These are phyloP conservation scores for Oscarella lobularis DNA, from an alignment of 37 sponge, comb jelly and placozoan genomes.

Conservation along the genomic window DNA sequence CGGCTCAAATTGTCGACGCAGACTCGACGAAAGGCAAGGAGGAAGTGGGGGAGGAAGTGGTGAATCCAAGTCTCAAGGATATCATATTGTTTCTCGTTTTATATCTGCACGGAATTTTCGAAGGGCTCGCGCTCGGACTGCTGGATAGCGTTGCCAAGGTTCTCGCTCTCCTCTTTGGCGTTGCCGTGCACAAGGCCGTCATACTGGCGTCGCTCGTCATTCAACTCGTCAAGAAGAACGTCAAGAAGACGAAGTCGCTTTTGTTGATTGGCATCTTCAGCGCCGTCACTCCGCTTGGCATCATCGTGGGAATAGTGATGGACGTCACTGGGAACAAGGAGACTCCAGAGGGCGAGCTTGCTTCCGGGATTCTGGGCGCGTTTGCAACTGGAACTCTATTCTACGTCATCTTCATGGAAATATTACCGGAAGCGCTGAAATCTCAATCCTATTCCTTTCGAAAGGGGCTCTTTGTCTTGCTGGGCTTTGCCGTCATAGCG, in stretches of 20 bases:
- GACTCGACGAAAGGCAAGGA: neutral
- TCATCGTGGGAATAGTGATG: neutral
- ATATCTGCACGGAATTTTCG: neutral
- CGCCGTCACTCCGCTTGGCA: neutral
- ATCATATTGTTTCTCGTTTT: neutral
- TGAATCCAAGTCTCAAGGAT: neutral
- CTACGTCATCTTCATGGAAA: neutral
- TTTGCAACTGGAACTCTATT: neutral
- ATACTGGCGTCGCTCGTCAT: neutral
- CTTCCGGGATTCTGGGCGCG: neutral
- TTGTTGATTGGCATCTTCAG: neutral
- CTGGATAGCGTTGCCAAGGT: neutral
- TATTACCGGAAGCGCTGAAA: neutral
- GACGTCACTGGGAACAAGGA: neutral
- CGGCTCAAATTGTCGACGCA: neutral
- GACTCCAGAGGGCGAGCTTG: neutral
- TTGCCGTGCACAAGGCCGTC: neutral
- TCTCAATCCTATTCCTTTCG: neutral
- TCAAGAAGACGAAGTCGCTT: neutral
- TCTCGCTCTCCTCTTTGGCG: neutral
- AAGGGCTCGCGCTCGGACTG: neutral
- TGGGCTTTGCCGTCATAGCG: neutral
- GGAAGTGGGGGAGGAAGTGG: neutral
- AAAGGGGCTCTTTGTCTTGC: neutral
- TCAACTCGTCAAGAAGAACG: neutral